These are phyloP conservation scores for Eulemur rufifrons DNA, from an alignment of 2,113 vertebrate species.

Conservation along the genomic window DNA sequence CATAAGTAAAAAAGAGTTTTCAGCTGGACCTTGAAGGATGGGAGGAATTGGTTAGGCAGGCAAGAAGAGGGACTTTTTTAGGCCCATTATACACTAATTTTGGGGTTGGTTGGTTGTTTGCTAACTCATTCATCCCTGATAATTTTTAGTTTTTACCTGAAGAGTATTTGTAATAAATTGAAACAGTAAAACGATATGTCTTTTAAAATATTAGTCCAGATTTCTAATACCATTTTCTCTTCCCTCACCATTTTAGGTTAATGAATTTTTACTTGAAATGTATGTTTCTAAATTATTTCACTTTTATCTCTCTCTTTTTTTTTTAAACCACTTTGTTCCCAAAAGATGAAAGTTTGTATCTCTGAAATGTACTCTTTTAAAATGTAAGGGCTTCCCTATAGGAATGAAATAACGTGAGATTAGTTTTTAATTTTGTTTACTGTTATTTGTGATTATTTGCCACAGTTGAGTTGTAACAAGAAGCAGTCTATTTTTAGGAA, in stretches of 20 bases:
- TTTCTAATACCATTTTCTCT: background rate
- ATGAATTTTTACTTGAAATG: background rate
- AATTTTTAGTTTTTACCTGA: background rate
- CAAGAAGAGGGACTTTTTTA: background rate
- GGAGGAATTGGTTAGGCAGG: background rate
- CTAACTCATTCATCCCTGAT: too few relatives aligned
- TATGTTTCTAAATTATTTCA: background rate
- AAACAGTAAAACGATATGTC: background rate
- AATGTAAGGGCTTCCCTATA: background rate
- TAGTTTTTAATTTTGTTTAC: slow-evolving; percentile 22
- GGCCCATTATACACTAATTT: background rate
- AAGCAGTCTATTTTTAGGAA: background rate
- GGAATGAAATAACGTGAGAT: background rate
- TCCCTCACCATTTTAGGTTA: background rate
- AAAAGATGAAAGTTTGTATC: background rate
- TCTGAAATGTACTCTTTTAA: background rate
- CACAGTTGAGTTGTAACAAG: background rate
- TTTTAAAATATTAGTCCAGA: background rate
- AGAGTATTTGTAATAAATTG: background rate
- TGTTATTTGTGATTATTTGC: background rate
- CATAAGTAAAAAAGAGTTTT: background rate
- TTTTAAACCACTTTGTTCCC: background rate
- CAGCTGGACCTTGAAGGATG: background rate
- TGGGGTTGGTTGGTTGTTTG: too few relatives aligned
- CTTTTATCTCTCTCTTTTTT: background rate